Evolutionary conservation across 2,797 vertebrate species (phyloP).

Genomic region (Pangasius krempfi): DNA sequence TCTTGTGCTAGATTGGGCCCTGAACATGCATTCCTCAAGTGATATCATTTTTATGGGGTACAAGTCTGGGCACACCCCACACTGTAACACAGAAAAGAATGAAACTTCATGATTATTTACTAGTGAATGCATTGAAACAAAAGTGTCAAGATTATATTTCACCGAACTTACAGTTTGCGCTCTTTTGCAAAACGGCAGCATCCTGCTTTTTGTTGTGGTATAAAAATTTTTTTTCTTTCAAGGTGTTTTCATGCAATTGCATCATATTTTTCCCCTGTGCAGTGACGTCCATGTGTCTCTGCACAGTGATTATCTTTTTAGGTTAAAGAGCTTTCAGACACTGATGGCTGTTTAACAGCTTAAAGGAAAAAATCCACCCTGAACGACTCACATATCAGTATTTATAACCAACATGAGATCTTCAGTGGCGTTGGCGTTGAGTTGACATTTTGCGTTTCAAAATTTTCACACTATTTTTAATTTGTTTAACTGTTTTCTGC

Average conservation of each 20-base stretch:
- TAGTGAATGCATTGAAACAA: background rate
- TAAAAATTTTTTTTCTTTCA: background rate
- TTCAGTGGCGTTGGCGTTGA: background rate
- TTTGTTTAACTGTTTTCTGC: background rate
- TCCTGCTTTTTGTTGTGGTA: constrained; percentile 39
- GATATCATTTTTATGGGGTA: constrained; percentile 61
- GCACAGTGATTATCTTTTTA: constrained; percentile 30
- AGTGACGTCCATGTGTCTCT: constrained; percentile 31
- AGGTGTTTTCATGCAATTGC: constrained; percentile 33
- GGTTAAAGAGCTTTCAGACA: constrained; percentile 24
- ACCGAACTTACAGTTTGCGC: background rate
- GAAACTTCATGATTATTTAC: constrained; percentile 57
- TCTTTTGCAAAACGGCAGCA: constrained; percentile 23
- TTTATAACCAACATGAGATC: background rate
- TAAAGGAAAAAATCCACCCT: background rate
- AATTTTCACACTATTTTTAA: background rate
- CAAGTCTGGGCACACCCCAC: constrained; percentile 50
- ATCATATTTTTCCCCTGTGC: constrained; percentile 42
- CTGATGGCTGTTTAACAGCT: background rate
- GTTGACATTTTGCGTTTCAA: constrained; percentile 17
- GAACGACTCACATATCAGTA: background rate
- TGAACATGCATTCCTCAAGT: constrained; percentile 52
- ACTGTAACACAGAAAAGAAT: constrained; percentile 66
- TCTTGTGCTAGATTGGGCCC: constrained; percentile 58
- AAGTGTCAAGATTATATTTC: constrained; percentile 18